Conservation (phyloP, 2,113 vertebrate genomes). For the Agapornis roseicollis region DNA sequence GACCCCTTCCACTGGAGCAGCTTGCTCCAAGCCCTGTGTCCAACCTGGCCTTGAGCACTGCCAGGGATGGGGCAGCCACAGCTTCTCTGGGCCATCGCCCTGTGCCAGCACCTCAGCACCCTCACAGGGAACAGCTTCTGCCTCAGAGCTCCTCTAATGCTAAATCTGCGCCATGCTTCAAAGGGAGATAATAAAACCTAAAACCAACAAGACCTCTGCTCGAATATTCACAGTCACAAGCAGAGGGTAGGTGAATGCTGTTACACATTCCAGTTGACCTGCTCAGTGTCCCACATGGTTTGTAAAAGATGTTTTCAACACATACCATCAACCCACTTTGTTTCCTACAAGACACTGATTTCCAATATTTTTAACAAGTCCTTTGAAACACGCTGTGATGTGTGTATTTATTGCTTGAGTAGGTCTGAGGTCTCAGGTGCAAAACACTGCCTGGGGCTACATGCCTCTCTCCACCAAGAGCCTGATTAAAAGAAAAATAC, state of each 20-base stretch:
- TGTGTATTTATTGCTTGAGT: slow-evolving; percentile 44
- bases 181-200: background rate
- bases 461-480: background rate
- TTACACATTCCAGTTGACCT: slow-evolving; percentile 41
- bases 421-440: slow-evolving; percentile 52
- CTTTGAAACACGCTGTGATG: background rate
- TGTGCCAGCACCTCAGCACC: background rate
- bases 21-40: no score
- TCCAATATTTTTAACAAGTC: slow-evolving; percentile 48
- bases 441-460: slow-evolving; percentile 25
- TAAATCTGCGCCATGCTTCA: background rate
- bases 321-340: slow-evolving; percentile 14
- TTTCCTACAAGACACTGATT: slow-evolving; percentile 16
- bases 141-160: background rate
- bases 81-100: background rate
- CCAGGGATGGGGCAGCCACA: no score
- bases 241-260: background rate
- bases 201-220: background rate
- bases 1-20: background rate
- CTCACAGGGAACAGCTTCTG: background rate
- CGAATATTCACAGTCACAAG: background rate
- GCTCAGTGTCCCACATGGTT: background rate
- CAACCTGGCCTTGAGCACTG: no score
- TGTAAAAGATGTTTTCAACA: slow-evolving; percentile 28
- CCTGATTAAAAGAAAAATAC: background rate